Evolutionary conservation across 2,888 invertebrate species (phyloP), one percentile per base, ranked within the genome.

Genomic region (Pseudoips prasinana): DNA sequence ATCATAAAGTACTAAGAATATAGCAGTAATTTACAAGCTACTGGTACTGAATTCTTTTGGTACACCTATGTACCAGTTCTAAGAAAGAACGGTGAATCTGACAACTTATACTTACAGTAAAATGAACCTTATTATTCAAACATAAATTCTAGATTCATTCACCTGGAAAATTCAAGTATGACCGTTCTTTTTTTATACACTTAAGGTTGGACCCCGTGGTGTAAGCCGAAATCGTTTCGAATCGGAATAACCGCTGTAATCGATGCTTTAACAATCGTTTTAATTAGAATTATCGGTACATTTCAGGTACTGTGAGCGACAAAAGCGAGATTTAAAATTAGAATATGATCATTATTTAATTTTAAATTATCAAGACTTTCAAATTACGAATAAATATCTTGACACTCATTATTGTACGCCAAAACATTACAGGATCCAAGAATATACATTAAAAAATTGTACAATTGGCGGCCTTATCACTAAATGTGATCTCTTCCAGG

Each of bases 251-350:
- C 44, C 58, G 55, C 44, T 73, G 81, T 77, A 83, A 82, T 81
- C 79, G 81, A 81, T 80, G 81, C 73, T 76, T 81, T 79, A 75
- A 81, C 81, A 81, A 81, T 80, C 83, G 80, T 72, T 83, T 80
- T 83, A 80, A 81, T 85, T 84, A 78, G 81, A 82, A 81, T 77
- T 79, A 81, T 82, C 72, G 76, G 73, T 66, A 72, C 76, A 76
- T 78, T 73, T 53, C 35, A 44, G 36, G 74, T 74, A 81, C 71
- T 45, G 27, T 52, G 47, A 39, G 0, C 23, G 7, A 6, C 22
- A 44, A 25, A 60, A 56, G 14, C 5, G 14, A 3, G 2, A 14
- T 14, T 14, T 14, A 14, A 2, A 14, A 14, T 14, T 14, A 14
- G 14, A 14, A 14, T 5, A 14, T n/a, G n/a, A n/a, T n/a, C n/a